Conservation (phyloP, 2,797 vertebrate species). For the Gila robusta region DNA sequence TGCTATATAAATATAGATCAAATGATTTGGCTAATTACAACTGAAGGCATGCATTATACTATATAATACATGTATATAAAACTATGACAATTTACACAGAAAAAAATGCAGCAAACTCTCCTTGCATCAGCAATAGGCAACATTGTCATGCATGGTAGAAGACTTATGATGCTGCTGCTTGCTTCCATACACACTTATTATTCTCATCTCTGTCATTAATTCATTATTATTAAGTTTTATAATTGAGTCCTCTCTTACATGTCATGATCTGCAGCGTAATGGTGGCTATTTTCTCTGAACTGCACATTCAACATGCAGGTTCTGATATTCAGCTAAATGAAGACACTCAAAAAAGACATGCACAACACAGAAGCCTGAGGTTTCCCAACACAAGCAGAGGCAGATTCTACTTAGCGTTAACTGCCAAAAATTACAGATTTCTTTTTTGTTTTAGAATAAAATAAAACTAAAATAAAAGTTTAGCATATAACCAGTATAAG, state of each 20-base stretch:
- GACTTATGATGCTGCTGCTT: background rate
- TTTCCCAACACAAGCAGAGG: conserved; percentile 56
- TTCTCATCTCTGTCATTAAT: conserved; percentile 3
- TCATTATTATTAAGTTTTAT: conserved; percentile 1
- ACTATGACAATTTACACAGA: conserved; percentile 71
- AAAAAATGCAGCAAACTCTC: conserved; percentile 48
- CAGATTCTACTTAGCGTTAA: conserved; percentile 70
- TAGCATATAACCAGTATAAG: background rate
- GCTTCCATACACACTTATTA: conserved; percentile 6
- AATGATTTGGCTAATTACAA: conserved; percentile 82
- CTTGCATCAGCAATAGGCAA: conserved; percentile 46
- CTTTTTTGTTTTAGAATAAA: background rate
- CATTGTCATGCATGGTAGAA: conserved; percentile 40
- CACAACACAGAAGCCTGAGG: conserved; percentile 62
- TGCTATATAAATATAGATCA: conserved; percentile 80
- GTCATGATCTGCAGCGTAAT: conserved; percentile 29
- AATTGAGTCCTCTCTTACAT: background rate
- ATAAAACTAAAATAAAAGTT: conserved; percentile 15
- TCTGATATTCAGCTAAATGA: conserved; percentile 66
- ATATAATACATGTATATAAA: conserved; percentile 79
- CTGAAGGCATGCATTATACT: conserved; percentile 78
- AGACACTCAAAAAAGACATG: conserved; percentile 58
- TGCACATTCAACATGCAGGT: conserved; percentile 66
- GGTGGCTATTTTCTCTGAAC: conserved; percentile 40
- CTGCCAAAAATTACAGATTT: conserved; percentile 60